phyloP scores from a whole-genome alignment of 2,888 invertebrate genomes.

The Eudemis profundana region DNA sequence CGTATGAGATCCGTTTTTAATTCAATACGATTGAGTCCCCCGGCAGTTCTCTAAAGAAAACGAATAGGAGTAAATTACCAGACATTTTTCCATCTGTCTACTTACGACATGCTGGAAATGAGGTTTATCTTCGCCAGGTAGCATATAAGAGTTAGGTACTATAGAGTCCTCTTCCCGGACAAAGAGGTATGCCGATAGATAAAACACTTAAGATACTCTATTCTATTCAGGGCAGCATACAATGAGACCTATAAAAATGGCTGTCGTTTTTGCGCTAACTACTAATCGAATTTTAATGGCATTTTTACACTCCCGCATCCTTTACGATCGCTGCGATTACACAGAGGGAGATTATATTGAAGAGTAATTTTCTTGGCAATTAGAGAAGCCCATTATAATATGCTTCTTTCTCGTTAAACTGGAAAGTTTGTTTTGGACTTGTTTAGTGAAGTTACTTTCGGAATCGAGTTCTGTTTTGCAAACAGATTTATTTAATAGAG shows the following conservation, averaged over 20 bases:
- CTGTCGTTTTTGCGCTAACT: conserved; percentile 11
- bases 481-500: no score
- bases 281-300: conserved; percentile 39
- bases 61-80: no score
- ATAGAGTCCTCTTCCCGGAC: no score
- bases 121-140: no score
- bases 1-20: no score
- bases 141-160: no score
- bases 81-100: no score
- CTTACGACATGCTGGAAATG: no score
- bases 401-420: background rate
- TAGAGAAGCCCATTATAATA: conserved; percentile 3
- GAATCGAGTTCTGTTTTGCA: no score
- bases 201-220: background rate
- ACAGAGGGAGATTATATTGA: conserved; percentile 24
- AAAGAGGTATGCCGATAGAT: background rate
- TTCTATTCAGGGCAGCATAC: background rate
- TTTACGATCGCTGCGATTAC: conserved; percentile 8
- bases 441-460: no score
- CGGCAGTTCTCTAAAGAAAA: no score
- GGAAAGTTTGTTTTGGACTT: background rate
- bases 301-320: conserved; percentile 22
- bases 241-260: conserved; percentile 17
- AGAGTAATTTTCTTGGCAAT: conserved; percentile 14
- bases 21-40: no score